phyloP scores from a whole-genome alignment of 92 coral and sea anemone genomes.

The Heteractis magnifica region DNA sequence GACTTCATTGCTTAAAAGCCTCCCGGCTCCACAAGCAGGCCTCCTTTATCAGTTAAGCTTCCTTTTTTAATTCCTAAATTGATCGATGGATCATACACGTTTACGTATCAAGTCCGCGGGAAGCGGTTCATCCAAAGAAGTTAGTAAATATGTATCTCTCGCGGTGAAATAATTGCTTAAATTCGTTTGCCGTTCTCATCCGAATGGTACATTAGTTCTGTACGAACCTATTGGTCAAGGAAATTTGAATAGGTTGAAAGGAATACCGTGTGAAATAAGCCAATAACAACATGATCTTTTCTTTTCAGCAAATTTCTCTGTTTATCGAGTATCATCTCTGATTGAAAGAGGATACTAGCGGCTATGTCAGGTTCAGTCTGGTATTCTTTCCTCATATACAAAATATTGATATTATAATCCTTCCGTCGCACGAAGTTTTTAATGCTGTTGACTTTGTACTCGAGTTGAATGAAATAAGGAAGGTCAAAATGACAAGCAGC shows the following conservation, averaged over 20 bases:
- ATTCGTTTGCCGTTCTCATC: neutral
- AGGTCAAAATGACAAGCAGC: neutral
- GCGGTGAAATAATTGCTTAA: conserved; percentile 19
- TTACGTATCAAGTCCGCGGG: conserved; percentile 5
- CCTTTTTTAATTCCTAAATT: conserved; percentile 1
- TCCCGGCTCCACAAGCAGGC: neutral
- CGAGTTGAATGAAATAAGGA: conserved; percentile 6
- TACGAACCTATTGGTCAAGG: conserved; percentile 14
- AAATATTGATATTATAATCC: neutral
- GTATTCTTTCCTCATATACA: neutral
- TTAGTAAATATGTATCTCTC: neutral
- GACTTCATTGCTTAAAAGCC: neutral
- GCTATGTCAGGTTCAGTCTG: neutral
- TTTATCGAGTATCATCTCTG: conserved; percentile 10
- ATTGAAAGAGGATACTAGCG: conserved; percentile 4
- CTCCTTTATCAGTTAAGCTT: neutral
- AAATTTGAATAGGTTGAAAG: conserved; percentile 12
- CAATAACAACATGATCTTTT: neutral
- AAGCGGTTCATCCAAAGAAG: conserved; percentile 18
- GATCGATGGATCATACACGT: neutral
- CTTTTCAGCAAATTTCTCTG: neutral
- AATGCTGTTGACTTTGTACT: conserved; percentile 1
- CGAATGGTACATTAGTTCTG: conserved; percentile 11
- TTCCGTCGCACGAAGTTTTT: neutral
- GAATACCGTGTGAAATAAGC: neutral